These are phyloP conservation scores for Sarcophilus harrisii DNA, from an alignment of 2,797 vertebrate species.

Conservation along the genomic window DNA sequence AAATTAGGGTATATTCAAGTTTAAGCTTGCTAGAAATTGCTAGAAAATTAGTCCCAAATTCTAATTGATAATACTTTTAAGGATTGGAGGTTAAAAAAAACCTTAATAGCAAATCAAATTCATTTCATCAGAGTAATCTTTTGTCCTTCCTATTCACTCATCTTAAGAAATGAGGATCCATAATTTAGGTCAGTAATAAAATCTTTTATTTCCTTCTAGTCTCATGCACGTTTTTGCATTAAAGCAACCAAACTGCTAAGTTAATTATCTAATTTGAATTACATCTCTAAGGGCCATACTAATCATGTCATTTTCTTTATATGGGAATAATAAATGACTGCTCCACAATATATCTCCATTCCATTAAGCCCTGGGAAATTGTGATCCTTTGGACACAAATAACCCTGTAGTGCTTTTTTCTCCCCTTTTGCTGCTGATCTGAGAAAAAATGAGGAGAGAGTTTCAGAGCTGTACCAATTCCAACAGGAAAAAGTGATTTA, in stretches of 20 bases:
- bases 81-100: too few species aligned
- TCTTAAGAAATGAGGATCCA: not conserved
- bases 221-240: fast-evolving
- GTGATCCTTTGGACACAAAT: not conserved
- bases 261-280: not conserved
- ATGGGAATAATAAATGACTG: not conserved
- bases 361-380: not conserved
- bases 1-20: not conserved
- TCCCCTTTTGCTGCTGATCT: not conserved
- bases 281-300: not conserved
- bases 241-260: not conserved
- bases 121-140: too few species aligned
- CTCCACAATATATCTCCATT: conserved; percentile 11
- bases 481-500: conserved; percentile 15
- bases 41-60: not conserved
- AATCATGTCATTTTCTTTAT: not conserved
- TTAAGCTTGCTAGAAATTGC: conserved; percentile 11
- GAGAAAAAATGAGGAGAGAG: conserved; percentile 16
- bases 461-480: conserved; percentile 7
- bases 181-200: fast-evolving
- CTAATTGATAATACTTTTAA: not conserved
- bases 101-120: not conserved
- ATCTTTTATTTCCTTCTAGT: not conserved
- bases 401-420: conserved; percentile 36
- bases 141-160: too few species aligned